Percentiles rank a stretch among this genome's conserved stretches.
Evolutionary conservation across 2,888 invertebrate species (phyloP).

Genomic region (Perdita meconis): DNA sequence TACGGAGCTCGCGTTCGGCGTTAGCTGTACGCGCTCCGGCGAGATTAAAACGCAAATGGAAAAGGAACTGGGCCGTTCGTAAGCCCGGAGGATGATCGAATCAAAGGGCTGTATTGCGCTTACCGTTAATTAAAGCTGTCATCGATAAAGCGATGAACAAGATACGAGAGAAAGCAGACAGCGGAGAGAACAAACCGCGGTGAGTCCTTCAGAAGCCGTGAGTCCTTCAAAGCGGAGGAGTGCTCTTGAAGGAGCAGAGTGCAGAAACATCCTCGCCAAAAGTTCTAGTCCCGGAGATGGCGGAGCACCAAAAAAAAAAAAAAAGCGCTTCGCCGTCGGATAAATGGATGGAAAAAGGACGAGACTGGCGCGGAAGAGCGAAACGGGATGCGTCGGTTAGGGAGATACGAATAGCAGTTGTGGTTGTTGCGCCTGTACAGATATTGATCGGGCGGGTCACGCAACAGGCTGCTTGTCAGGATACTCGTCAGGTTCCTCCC

Average conservation of each 20-base stretch:
- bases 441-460: conserved; percentile 81
- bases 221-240: background rate
- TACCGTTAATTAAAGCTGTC: too few species aligned
- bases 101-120: too few species aligned
- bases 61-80: too few species aligned
- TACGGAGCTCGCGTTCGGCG: background rate
- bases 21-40: background rate
- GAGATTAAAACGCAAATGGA: conserved; percentile 3
- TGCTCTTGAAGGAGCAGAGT: background rate
- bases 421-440: conserved; percentile 75
- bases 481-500: conserved; percentile 71
- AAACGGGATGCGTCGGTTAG: conserved; percentile 45
- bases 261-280: background rate
- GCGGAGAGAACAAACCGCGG: too few species aligned
- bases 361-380: background rate
- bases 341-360: background rate
- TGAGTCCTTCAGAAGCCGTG: background rate
- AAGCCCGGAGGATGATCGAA: too few species aligned
- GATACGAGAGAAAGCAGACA: too few species aligned
- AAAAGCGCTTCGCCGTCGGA: background rate
- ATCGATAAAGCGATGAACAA: too few species aligned
- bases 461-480: conserved; percentile 80
- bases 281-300: conserved; percentile 1
- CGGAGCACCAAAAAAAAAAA: background rate
- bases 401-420: conserved; percentile 66